Base-by-base conservation (phyloP, 2,113 vertebrate species). In the Amblyornis subalaris region DNA sequence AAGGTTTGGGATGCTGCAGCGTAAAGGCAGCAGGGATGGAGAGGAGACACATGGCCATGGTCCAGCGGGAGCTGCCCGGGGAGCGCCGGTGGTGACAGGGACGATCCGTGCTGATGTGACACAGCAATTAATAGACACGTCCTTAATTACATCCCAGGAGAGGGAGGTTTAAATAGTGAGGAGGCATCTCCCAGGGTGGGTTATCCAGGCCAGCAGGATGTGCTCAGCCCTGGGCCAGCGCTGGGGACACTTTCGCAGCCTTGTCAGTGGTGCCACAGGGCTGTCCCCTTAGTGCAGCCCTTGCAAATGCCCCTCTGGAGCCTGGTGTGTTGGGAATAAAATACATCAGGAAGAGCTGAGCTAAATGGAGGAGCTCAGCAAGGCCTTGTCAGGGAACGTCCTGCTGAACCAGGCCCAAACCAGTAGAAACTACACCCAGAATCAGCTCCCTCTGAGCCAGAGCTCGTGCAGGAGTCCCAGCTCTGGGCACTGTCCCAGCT, bases 311-410 rank as follows among this genome's bases (percentile, higher is more conserved):
- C 16, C 33, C 33, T 38, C 66, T 22, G 72, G 35, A 73, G 54
- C 67, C 14, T 0, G 0, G 0, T 2, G 8, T 40, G 73, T 26
- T 0, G 1, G 57, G 48, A 45, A 31, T 23, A 15, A 61, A 44
- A 76, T 14, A 14, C 31, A 9, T 4, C 48, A 36, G 10, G 40
- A 45, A 65, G 31, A 20, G 67, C 58, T 76, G 89, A 80, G 67
- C 40, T 40, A 5, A 55, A 69, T 0, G 1, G 21, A 26, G 33
- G 29, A 54, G 70, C 33, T 75, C 73, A 42, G 80, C 60, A 9
- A 45, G 58, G 73, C 60, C 81, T 36, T 1, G 4, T 19, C 85
- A 67, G 69, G 50, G 28, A 58, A 54, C 0, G 9, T 70, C 54
- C 35, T 7, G 7, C 65, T 44, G 57, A 85, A 7, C 21, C 7